Evolutionary conservation across 1,140 invertebrate species (phyloP).

Genomic region (Drosophila sucinea): DNA sequence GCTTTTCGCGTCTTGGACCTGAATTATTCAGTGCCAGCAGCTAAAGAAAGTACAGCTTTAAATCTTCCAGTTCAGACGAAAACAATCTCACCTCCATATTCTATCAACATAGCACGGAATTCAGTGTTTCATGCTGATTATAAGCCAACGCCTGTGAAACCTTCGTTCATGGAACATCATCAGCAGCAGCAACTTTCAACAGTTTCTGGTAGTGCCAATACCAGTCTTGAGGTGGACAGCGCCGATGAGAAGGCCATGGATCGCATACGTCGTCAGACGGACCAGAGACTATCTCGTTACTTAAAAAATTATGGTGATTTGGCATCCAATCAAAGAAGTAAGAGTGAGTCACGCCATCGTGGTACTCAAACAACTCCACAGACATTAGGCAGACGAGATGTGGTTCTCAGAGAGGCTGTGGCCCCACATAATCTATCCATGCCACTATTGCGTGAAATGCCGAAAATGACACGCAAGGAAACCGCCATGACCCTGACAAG

Average conservation of each 20-base stretch:
- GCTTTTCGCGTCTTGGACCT: slow-evolving; percentile 69
- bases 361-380: slow-evolving; percentile 72
- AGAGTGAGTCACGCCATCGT: slow-evolving; percentile 64
- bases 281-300: slow-evolving; percentile 68
- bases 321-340: slow-evolving; percentile 63
- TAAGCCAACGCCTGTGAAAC: slow-evolving; percentile 60
- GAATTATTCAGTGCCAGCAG: slow-evolving; percentile 49
- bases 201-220: slow-evolving; percentile 55
- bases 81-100: slow-evolving; percentile 58
- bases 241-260: slow-evolving; percentile 69
- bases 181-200: slow-evolving; percentile 20
- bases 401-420: slow-evolving; percentile 62
- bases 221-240: slow-evolving; percentile 66
- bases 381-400: slow-evolving; percentile 52
- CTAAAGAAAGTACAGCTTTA: slow-evolving; percentile 32
- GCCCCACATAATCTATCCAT: slow-evolving; percentile 71
- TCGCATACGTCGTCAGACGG: slow-evolving; percentile 63
- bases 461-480: slow-evolving; percentile 76
- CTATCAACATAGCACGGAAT: slow-evolving; percentile 68
- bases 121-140: slow-evolving; percentile 69
- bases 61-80: slow-evolving; percentile 10
- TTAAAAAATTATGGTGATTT: slow-evolving; percentile 75
- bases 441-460: slow-evolving; percentile 79
- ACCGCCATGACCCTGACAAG: slow-evolving; percentile 22
- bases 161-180: slow-evolving; percentile 50